Evolutionary conservation across 2,113 vertebrate genomes (phyloP).

Genomic region (Eulemur macaco): DNA sequence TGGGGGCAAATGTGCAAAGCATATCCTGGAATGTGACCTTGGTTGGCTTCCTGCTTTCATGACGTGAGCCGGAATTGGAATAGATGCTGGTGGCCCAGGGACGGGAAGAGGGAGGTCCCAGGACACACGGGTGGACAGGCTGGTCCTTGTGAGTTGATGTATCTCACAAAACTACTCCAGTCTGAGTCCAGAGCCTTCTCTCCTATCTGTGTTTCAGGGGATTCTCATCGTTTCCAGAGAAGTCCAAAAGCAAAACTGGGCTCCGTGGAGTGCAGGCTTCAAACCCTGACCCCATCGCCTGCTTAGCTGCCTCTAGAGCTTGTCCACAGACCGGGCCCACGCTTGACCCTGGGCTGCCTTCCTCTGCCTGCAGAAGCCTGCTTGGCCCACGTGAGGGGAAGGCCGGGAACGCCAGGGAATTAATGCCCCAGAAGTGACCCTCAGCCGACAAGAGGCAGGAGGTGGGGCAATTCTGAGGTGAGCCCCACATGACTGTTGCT

Average conservation of each 20-base stretch:
- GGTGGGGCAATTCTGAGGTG: neutral
- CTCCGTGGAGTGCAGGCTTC: neutral
- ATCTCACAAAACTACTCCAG: neutral
- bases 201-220: neutral
- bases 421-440: neutral
- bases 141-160: neutral
- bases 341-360: fast-evolving
- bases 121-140: neutral
- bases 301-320: too few species aligned
- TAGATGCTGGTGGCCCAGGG: neutral
- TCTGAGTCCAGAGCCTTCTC: neutral
- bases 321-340: neutral
- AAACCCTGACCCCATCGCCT: neutral
- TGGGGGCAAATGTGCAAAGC: neutral
- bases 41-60: neutral
- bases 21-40: neutral
- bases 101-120: neutral
- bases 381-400: neutral
- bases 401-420: neutral
- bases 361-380: neutral
- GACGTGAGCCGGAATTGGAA: neutral
- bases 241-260: neutral
- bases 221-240: neutral
- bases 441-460: neutral
- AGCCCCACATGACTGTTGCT: neutral